Conservation (phyloP, 2,797 vertebrate genomes). For the Atherinosoma microstoma region DNA sequence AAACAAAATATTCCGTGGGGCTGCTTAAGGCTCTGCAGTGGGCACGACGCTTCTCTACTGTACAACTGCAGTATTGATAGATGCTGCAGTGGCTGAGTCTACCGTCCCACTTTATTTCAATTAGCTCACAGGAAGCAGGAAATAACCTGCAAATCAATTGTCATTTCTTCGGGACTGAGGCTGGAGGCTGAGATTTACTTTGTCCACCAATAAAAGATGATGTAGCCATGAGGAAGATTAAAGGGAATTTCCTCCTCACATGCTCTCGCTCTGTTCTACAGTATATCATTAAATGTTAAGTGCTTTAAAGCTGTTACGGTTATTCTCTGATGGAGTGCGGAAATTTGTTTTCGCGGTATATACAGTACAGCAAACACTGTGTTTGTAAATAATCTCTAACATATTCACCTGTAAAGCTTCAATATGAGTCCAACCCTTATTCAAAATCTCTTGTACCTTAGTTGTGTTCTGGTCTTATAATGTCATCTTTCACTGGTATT, state of each 20-base stretch:
- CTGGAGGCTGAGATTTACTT: constrained; percentile 70
- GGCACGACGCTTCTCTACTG: constrained; percentile 34
- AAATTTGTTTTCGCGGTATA: constrained; percentile 32
- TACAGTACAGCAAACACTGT: constrained; percentile 3
- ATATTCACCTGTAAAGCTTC: constrained; percentile 4
- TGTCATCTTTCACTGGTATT: background rate
- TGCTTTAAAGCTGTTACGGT: constrained; percentile 40
- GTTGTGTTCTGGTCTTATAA: constrained; percentile 15
- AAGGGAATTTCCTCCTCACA: constrained; percentile 61
- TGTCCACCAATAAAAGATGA: constrained; percentile 77
- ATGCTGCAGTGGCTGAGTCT: constrained; percentile 68
- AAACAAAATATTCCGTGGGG: constrained; percentile 44
- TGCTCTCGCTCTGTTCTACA: constrained; percentile 24
- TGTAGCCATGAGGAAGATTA: constrained; percentile 71
- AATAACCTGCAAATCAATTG: constrained; percentile 84
- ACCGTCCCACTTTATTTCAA: constrained; percentile 82
- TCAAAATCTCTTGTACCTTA: background rate
- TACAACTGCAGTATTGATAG: constrained; percentile 73
- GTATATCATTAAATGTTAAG: constrained; percentile 52
- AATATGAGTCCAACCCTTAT: constrained; percentile 1
- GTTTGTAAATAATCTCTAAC: constrained; percentile 1
- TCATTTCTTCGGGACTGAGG: constrained; percentile 69
- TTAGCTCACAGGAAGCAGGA: constrained; percentile 83
- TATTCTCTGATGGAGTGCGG: constrained; percentile 29
- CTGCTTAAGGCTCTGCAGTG: constrained; percentile 41